Conservation (phyloP, 2,888 invertebrate species). For the Gastracanthus pulcherrimus region DNA sequence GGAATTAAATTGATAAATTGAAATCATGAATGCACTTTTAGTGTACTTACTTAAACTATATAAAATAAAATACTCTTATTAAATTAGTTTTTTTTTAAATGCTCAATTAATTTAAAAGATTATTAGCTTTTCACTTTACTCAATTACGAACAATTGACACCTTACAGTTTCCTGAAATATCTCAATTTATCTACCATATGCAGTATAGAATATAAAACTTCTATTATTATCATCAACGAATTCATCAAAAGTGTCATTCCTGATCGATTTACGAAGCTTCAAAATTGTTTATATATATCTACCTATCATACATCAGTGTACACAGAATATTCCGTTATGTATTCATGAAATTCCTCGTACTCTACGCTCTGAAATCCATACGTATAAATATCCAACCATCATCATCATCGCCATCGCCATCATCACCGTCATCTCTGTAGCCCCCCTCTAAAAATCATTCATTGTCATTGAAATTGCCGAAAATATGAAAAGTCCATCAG, state of each 20-base stretch:
- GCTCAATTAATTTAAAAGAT: neutral
- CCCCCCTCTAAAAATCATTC: conserved; percentile 35
- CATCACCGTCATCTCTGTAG: neutral
- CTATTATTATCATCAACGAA: neutral
- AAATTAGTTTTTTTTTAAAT: neutral
- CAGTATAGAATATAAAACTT: neutral
- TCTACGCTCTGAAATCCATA: neutral
- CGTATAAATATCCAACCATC: neutral
- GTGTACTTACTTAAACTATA: too few species aligned
- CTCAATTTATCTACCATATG: too few species aligned
- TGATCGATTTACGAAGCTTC: conserved; percentile 6
- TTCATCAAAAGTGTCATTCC: conserved; percentile 2
- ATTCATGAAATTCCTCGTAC: conserved; percentile 6
- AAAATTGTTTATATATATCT: conserved; percentile 18
- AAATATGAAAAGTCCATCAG: conserved; percentile 53
- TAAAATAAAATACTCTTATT: neutral
- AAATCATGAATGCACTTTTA: neutral
- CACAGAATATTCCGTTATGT: conserved; percentile 11
- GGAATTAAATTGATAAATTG: neutral
- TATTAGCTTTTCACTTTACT: neutral
- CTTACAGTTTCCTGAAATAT: neutral
- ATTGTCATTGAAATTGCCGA: conserved; percentile 43
- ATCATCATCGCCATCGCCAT: neutral
- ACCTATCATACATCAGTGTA: neutral
- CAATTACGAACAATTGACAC: neutral